Evolutionary conservation across 2,113 vertebrate genomes (phyloP).

Genomic region (Micromys minutus): DNA sequence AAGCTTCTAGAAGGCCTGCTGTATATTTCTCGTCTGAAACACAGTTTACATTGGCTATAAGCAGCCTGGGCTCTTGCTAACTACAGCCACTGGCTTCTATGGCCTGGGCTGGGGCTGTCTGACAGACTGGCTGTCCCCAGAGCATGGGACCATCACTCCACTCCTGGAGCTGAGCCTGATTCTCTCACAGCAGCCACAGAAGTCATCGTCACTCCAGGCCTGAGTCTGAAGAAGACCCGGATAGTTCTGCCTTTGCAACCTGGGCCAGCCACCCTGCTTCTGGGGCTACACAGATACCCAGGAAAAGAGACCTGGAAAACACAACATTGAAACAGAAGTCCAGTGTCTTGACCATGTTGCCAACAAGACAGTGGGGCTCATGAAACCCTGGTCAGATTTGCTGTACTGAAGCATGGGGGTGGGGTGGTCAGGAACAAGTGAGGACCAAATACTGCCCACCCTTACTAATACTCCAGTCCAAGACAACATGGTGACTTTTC

Average conservation of each 20-base stretch:
- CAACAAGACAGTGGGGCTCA: not conserved
- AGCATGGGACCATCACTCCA: not conserved
- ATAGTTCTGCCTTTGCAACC: not conserved
- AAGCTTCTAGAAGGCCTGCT: slow-evolving; percentile 6
- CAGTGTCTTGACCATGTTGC: not conserved
- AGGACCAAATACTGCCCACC: slow-evolving; percentile 1
- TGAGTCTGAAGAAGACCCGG: not conserved
- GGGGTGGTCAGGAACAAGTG: not conserved
- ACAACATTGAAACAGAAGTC: not conserved
- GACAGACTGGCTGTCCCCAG: not conserved
- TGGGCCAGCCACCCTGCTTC: not conserved
- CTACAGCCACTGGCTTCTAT: not conserved
- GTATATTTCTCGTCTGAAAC: not conserved
- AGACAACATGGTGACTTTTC: slow-evolving; percentile 48
- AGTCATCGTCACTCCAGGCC: not conserved
- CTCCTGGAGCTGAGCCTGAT: not conserved
- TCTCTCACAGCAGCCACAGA: not conserved
- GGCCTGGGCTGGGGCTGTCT: not conserved
- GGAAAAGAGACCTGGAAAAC: not conserved
- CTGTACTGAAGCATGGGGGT: not conserved
- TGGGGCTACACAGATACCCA: accelerated
- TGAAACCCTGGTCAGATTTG: not conserved
- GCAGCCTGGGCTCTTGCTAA: slow-evolving; percentile 42
- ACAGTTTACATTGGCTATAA: not conserved
- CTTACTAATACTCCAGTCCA: slow-evolving; percentile 27